Base-by-base conservation (phyloP, 2,888 invertebrate species). In the Zhengitettix transpicula region DNA sequence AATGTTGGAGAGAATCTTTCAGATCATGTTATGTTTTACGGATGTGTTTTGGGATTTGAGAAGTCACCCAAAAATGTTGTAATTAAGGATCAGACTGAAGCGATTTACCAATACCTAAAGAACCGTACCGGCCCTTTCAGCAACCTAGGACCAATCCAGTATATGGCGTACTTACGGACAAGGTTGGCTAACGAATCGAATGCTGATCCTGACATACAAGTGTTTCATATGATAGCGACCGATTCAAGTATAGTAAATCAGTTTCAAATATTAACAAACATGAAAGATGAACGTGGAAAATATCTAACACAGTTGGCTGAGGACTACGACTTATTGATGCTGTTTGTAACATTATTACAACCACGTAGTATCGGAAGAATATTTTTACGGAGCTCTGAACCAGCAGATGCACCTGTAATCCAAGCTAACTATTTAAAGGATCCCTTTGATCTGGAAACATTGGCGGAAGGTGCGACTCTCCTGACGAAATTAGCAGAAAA, bases 371-470 rank as follows among this genome's bases (percentile, higher is more conserved):
- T 73, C 53, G 83, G 83, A 15, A 69, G 69, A 61, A 67, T 88
- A 2, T 71, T 74, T 60, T 69, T 87, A 14, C 69, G 70, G 52
- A 78, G 79, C 0, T 71, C 69, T 0, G 70, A 85, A 68, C 82
- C 84, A 0, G 69, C 72, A 40, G 79, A 81, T 10, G 72, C 77
- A 58, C 85, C 85, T 0, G 66, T 75, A 28, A 80, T 87, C 55
- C 74, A 80, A 65, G 74, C 83, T 1, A 83, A 84, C 66, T 86
- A 85, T 69, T 76, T 86, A 42, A 69, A 72, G 0, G 75, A 82
- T n/a, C 68, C 72, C 0, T 71, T 75, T 59, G 85, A 86, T 67
- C 64, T 79, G 1, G 68, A 75, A 40, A 77, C 74, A 1, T 72
- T 81, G 2, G 71, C 78, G 55, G 69, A 78, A 52, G 78, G 77